Conservation (phyloP, 2,113 vertebrate genomes). For the Ibidorhyncha struthersii region DNA sequence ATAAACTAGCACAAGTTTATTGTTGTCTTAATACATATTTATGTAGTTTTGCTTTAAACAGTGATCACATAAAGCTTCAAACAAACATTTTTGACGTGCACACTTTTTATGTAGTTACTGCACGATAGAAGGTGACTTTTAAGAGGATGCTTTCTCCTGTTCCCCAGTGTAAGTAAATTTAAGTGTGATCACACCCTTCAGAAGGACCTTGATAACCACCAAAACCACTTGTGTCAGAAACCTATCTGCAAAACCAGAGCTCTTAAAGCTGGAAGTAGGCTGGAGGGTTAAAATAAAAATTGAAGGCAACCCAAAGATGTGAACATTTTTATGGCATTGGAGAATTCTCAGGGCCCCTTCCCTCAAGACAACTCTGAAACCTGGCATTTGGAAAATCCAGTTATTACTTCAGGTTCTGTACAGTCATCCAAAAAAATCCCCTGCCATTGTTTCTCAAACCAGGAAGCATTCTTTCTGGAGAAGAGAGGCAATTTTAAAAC, state of each 20-base stretch:
- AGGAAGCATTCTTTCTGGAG: not conserved
- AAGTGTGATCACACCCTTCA: not conserved
- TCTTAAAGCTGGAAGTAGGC: not conserved
- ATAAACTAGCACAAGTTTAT: not conserved
- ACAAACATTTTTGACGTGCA: not conserved
- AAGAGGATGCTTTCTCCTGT: not conserved
- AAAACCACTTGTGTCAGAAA: not conserved
- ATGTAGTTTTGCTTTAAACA: not conserved
- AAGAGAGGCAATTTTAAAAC: not conserved
- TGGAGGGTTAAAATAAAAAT: not conserved
- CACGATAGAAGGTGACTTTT: not conserved
- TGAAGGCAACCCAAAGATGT: not conserved
- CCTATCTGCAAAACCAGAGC: not conserved
- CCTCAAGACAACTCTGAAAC: not conserved
- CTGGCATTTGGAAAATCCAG: not conserved
- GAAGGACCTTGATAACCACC: not conserved
- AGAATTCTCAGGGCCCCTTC: constrained; percentile 26
- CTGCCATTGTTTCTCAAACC: not conserved
- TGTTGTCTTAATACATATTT: not conserved
- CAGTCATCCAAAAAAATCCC: not conserved
- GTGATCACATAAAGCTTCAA: not conserved
- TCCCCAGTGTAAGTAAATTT: not conserved
- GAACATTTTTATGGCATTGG: not conserved
- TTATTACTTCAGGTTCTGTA: not conserved
- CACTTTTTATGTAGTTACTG: not conserved